Evolutionary conservation across 1,140 invertebrate genomes (phyloP), one percentile per base, ranked within the genome.

Genomic region (Formica exsecta): DNA sequence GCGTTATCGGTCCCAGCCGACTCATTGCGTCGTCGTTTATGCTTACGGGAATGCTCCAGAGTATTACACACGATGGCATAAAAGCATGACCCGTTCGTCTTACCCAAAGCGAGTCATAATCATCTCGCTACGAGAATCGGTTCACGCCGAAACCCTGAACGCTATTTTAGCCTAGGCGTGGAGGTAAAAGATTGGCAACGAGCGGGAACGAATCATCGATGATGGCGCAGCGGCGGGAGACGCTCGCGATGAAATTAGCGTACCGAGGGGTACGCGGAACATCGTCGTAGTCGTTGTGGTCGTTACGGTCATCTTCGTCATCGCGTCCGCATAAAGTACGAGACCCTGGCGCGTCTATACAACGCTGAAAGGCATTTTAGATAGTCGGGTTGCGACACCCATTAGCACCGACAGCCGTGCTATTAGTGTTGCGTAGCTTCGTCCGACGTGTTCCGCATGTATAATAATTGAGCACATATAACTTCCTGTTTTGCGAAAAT

Each of bases 341-440:
- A 70, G 65, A 68, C 62, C 32, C 81, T 79, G 59, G 29, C 32
- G 83, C 84, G 71, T 90, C 88, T 90, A 87, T 80, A 80, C 88
- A 73, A 38, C 44, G 84, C 84, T 92, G 91, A 93, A 93, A 93
- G 93, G 91, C 93, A 93, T 92, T 92, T 93, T 93, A 93, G 90
- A 92, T 92, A 93, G 91, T 38, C 74, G 64, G 85, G 80, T 93
- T 93, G 91, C 92, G 92, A 93, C 92, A 93, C 86, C 91, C 92
- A 92, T 93, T 93, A 92, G 86, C 91, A 90, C 91, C 92, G 91
- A 87, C 92, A 88, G 84, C 89, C 85, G 84, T 89, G 91, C 90
- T 93, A 93, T 92, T 92, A 92, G 86, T 86, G 85, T 93, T 92
- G 88, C 87, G 89, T 77, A 44, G 22, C n/a, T 61, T 59, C 70